Percentiles rank a stretch among this genome's conserved stretches.
Evolutionary conservation across 2,113 vertebrate species (phyloP).

Genomic region (Microcebus lehilahytsara): DNA sequence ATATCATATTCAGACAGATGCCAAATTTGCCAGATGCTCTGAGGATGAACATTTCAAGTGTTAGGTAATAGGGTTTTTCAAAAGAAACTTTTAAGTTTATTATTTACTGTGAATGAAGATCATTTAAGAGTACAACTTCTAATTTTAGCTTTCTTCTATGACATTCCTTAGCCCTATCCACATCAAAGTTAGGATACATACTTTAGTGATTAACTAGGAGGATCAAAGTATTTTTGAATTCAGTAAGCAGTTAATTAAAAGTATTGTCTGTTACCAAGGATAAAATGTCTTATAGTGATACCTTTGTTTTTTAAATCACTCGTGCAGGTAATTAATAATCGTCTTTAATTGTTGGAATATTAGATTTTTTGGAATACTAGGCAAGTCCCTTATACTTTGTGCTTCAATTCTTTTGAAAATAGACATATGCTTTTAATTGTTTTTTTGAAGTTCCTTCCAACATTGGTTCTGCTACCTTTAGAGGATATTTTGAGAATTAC

Average conservation of each 20-base stretch:
- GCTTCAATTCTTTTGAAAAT: conserved; percentile 27
- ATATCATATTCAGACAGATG: conserved; percentile 4
- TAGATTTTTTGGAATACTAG: conserved; percentile 1
- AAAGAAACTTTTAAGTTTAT: conserved; percentile 10
- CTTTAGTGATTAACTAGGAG: conserved; percentile 26
- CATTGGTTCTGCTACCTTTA: conserved; percentile 12
- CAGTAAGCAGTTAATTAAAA: conserved; percentile 17
- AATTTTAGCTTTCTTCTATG: conserved; percentile 51
- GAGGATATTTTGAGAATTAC: conserved; percentile 27
- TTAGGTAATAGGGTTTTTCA: background rate
- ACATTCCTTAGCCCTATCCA: background rate
- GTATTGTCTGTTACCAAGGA: background rate
- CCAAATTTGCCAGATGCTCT: conserved; percentile 37
- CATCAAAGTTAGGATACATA: conserved; percentile 6
- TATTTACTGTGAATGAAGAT: conserved; percentile 11
- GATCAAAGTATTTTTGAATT: conserved; percentile 33
- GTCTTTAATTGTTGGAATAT: conserved; percentile 31
- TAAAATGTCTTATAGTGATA: background rate
- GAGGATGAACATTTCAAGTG: conserved; percentile 30
- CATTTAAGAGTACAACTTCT: conserved; percentile 25
- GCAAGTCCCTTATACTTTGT: conserved; percentile 14
- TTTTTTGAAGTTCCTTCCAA: conserved; percentile 24
- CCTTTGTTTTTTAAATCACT: conserved; percentile 29
- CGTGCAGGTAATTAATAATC: conserved; percentile 19
- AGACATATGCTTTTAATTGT: background rate